Evolutionary conservation across 1,140 invertebrate genomes (phyloP).

Genomic region (Listronotus bonariensis): DNA sequence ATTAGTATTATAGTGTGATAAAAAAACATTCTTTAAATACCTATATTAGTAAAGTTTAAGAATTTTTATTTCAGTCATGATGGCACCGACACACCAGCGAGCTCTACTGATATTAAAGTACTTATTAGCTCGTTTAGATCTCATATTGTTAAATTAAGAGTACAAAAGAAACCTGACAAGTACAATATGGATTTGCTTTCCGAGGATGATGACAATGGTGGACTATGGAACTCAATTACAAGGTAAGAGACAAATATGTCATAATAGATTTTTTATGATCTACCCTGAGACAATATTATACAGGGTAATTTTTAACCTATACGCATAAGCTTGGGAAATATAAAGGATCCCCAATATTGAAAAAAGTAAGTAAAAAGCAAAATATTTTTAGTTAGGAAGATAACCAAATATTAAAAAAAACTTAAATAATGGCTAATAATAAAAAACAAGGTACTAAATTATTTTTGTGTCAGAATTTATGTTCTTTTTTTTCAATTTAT

Average conservation of each 20-base stretch:
- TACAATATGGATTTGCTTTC: slow-evolving; percentile 81
- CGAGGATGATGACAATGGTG: slow-evolving; percentile 71
- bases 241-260: slow-evolving; percentile 62
- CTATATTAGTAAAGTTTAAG: neutral
- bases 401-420: no score
- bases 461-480: no score
- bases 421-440: no score
- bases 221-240: slow-evolving; percentile 93
- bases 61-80: slow-evolving; percentile 65
- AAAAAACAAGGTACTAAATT: no score
- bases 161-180: slow-evolving; percentile 89
- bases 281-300: no score
- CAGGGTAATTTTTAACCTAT: no score
- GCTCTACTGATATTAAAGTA: slow-evolving; percentile 76
- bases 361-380: no score
- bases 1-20: neutral
- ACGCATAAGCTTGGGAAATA: no score
- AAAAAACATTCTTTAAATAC: neutral
- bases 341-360: no score
- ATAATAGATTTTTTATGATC: no score
- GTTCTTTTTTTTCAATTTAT: no score
- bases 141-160: slow-evolving; percentile 88
- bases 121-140: slow-evolving; percentile 87
- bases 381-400: no score
- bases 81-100: slow-evolving; percentile 71